Base-by-base conservation (phyloP, 2,888 invertebrate genomes). In the Buathra laborator region DNA sequence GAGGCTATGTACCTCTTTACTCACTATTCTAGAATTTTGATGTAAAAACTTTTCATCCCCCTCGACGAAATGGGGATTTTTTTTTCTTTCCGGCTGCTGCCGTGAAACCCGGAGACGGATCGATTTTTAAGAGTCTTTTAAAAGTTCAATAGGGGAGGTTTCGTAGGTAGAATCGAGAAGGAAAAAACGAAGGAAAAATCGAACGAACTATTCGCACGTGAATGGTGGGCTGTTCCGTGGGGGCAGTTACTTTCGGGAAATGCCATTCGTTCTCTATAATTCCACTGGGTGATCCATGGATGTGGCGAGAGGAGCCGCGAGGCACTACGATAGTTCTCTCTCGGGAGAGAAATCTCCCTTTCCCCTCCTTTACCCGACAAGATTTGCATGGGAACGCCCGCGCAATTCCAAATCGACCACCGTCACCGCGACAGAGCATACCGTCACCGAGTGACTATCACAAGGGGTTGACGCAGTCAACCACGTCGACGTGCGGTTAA, bases 381-480 rank as follows among this genome's bases (percentile, higher is more conserved):
- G 75, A 85, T 82, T 82, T 82, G 78, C 81, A 81, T 81, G 80
- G 74, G 74, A 75, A 74, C 71, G 71, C 70, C 64, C 72, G 71
- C 32, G 70, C 75, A 29, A 71, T 75, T 71, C 44, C 66, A 32
- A 82, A 78, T 81, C 74, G 66, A 85, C 81, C 82, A 56, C 80
- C 19, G 19, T 51, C 75, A 32, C 78, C 70, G 32, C 80, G 53
- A 59, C 79, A 56, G 24, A 62, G 44, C 19, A n/a, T 14, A 56
- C 72, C 56, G 19, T 43, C n/a, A 37, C n/a, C 43, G 24, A 56
- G 48, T n/a, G 62, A 77, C 79, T 53, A 64, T 59, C 74, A 56
- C 79, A 64, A 19, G 67, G 67, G 46, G 74, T 16, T 53, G 29
- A 59, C 67, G 48, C 43, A 72, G 51, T 64, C 43, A 66, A 53